Evolutionary conservation across 2,797 vertebrate species (phyloP).

Genomic region (Anguilla anguilla): DNA sequence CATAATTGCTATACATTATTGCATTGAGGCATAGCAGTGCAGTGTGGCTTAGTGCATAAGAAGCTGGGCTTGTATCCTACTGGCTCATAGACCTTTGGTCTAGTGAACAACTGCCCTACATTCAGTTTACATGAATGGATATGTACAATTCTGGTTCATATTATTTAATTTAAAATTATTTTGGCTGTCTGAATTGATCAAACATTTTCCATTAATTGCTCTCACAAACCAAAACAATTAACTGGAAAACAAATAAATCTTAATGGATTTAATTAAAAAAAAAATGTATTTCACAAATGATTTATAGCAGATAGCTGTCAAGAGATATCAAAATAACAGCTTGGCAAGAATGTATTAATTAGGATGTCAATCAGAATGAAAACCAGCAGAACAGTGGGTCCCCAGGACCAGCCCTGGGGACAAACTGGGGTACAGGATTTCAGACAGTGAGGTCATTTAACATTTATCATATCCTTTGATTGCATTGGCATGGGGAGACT

Average conservation of each 20-base stretch:
- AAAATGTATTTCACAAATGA: not conserved
- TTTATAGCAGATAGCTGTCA: not conserved
- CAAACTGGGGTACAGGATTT: not conserved
- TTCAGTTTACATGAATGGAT: not conserved
- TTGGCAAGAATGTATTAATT: not conserved
- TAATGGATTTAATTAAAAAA: not conserved
- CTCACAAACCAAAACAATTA: no score
- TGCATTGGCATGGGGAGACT: not conserved
- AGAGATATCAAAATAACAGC: not conserved
- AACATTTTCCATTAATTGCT: no score
- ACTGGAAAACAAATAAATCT: not conserved
- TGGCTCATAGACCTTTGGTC: not conserved
- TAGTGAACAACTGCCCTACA: not conserved
- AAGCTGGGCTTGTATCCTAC: not conserved
- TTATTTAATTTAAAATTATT: not conserved
- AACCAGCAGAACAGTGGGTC: not conserved
- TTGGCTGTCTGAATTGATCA: no score
- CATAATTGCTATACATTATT: not conserved
- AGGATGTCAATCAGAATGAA: not conserved
- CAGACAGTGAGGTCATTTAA: not conserved
- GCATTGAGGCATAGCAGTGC: not conserved
- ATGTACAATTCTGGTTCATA: not conserved
- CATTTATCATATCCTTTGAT: not conserved
- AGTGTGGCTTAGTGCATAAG: not conserved
- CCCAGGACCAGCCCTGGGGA: not conserved